Conservation (phyloP, 53 echinoderm and acorn worm genomes). For the Paracentrotus lividus region DNA sequence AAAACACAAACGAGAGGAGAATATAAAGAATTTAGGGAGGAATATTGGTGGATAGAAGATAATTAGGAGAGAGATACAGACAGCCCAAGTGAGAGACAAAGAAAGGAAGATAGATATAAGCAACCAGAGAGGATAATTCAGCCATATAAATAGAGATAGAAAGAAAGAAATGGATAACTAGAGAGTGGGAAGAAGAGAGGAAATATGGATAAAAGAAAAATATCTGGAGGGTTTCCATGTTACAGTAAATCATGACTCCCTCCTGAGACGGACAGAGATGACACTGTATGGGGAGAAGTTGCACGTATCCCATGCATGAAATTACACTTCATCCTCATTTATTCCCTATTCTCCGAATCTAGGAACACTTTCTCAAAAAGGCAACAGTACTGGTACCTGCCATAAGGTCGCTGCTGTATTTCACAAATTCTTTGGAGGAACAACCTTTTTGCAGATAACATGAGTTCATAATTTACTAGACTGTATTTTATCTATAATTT, state of each 20-base stretch:
- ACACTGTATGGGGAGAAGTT: background rate
- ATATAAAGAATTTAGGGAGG: background rate
- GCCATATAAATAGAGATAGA: background rate
- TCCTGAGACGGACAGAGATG: background rate
- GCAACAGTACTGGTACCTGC: background rate
- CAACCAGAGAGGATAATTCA: background rate
- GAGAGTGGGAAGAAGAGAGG: background rate
- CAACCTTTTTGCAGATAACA: background rate
- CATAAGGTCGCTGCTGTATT: background rate
- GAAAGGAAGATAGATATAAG: background rate
- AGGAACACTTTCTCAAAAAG: background rate
- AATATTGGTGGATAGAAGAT: background rate
- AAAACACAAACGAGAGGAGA: background rate
- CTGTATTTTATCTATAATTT: no score
- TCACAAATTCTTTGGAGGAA: background rate
- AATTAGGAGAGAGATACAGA: background rate
- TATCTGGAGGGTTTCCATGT: conserved; percentile 1
- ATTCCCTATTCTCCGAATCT: background rate
- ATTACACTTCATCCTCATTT: conserved; percentile 17
- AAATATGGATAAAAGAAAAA: conserved; percentile 27
- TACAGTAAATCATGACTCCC: conserved; percentile 31
- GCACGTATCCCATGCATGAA: conserved; percentile 1
- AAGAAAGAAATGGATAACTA: background rate
- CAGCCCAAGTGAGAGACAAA: background rate
- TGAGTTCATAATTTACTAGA: no score